Conservation (phyloP, 1,140 invertebrate species). For the Lithobius niger region DNA sequence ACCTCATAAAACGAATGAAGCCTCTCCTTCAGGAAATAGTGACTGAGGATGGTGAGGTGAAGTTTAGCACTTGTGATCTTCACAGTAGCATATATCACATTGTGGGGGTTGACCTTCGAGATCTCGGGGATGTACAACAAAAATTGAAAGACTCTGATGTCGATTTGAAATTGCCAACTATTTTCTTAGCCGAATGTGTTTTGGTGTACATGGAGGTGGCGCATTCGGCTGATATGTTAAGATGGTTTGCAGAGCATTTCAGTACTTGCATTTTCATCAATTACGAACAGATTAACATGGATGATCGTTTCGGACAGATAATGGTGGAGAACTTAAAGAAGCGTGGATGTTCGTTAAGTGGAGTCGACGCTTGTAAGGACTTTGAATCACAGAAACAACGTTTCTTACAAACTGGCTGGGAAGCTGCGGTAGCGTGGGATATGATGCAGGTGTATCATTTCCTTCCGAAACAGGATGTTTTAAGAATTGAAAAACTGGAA, state of each 20-base stretch:
- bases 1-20: conserved; percentile 72
- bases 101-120: conserved; percentile 72
- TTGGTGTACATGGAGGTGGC: conserved; percentile 82
- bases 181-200: conserved; percentile 92
- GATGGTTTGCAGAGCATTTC: conserved; percentile 64
- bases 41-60: conserved; percentile 77
- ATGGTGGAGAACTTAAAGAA: conserved; percentile 81
- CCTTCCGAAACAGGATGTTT: conserved; percentile 56
- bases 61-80: conserved; percentile 67
- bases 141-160: conserved; percentile 64
- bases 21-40: conserved; percentile 64
- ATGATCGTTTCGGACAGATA: conserved; percentile 86
- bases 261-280: conserved; percentile 66
- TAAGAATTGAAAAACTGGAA: conserved; percentile 69
- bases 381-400: conserved; percentile 62
- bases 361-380: conserved; percentile 61
- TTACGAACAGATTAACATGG: conserved; percentile 93
- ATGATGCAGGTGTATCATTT: conserved; percentile 79
- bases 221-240: conserved; percentile 54
- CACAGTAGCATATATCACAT: conserved; percentile 85
- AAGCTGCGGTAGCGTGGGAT: conserved; percentile 65
- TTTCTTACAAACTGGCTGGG: conserved; percentile 58
- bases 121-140: conserved; percentile 55
- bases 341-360: conserved; percentile 69
- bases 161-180: conserved; percentile 60